phyloP scores from a whole-genome alignment of 1,140 invertebrate genomes.

The Atopsyche davidsoni region DNA sequence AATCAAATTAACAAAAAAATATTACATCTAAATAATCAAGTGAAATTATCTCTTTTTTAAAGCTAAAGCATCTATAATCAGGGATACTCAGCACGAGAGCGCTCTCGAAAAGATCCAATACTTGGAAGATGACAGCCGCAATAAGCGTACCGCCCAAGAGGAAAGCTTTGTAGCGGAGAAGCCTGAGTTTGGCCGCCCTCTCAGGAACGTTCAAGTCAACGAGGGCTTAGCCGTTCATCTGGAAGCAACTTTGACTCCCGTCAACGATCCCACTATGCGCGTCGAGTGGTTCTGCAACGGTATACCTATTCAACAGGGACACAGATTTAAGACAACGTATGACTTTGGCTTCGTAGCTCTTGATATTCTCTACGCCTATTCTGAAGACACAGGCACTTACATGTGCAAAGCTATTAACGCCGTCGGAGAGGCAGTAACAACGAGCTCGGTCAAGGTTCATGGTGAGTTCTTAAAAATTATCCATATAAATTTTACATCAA shows the following conservation, averaged over 20 bases:
- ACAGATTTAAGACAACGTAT: conserved; percentile 87
- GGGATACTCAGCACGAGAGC: conserved; percentile 92
- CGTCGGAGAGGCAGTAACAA: conserved; percentile 87
- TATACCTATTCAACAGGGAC: conserved; percentile 79
- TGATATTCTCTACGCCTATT: conserved; percentile 93
- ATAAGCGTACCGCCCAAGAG: conserved; percentile 63
- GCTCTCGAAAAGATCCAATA: conserved; percentile 87
- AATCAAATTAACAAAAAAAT: no score
- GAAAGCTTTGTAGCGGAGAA: conserved; percentile 73
- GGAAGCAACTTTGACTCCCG: conserved; percentile 90
- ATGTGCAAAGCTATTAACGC: conserved; percentile 91
- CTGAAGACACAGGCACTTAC: conserved; percentile 92
- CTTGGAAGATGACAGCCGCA: conserved; percentile 80
- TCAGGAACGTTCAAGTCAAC: conserved; percentile 76
- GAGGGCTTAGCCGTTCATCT: conserved; percentile 91
- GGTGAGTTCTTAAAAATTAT: conserved; percentile 56
- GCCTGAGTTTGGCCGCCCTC: conserved; percentile 81
- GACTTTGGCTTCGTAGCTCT: conserved; percentile 95
- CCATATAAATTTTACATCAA: conserved; percentile 6
- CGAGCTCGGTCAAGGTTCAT: conserved; percentile 76
- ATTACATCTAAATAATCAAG: no score
- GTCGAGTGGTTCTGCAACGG: conserved; percentile 96
- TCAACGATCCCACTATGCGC: conserved; percentile 91
- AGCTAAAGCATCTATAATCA: conserved; percentile 82
- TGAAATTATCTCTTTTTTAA: conserved; percentile 34